Evolutionary conservation across 2,797 vertebrate species (phyloP).

Genomic region (Pseudomugil gertrudae): DNA sequence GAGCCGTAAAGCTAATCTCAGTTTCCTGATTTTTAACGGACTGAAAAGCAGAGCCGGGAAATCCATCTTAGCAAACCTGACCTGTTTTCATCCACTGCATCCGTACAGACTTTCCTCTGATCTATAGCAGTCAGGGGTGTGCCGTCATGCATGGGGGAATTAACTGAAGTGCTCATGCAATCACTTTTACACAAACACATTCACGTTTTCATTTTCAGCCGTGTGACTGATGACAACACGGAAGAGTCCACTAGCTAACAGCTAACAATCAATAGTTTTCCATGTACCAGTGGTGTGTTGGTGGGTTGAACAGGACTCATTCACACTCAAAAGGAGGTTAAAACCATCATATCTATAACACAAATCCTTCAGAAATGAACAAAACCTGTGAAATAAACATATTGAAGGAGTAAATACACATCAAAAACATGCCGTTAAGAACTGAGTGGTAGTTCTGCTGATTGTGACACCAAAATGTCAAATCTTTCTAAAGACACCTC

Average conservation of each 20-base stretch:
- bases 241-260: conserved; percentile 28
- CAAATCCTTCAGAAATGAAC: background rate
- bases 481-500: conserved; percentile 20
- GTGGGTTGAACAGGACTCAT: conserved; percentile 5
- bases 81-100: conserved; percentile 6
- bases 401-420: background rate
- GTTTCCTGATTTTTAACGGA: background rate
- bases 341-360: background rate
- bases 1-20: background rate
- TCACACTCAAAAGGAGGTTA: conserved; percentile 14
- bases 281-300: conserved; percentile 21
- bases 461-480: conserved; percentile 27
- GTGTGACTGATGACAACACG: conserved; percentile 21
- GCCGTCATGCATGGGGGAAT: conserved; percentile 29
- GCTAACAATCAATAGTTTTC: conserved; percentile 58
- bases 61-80: background rate
- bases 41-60: background rate
- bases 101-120: conserved; percentile 30
- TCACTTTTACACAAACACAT: background rate
- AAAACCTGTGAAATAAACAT: background rate
- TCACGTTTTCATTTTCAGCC: conserved; percentile 14
- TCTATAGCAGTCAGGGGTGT: conserved; percentile 48
- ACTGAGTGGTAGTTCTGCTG: conserved; percentile 2
- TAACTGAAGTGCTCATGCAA: conserved; percentile 6
- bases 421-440: conserved; percentile 8